Conservation (phyloP, 2,113 vertebrate species). For the Dipodomys merriami region DNA sequence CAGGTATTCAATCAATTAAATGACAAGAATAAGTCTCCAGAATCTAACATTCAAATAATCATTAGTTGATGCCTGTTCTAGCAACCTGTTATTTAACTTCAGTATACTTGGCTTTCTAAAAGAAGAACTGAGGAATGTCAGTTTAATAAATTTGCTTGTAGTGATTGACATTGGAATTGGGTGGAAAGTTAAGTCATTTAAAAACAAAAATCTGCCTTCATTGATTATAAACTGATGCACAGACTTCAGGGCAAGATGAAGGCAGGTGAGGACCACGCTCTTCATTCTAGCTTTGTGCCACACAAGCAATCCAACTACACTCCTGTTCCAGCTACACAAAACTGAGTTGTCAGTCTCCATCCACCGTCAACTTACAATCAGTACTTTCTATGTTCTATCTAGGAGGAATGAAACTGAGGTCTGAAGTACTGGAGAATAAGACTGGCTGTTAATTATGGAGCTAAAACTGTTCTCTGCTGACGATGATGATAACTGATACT, state of each 20-base stretch:
- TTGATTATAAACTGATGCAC: background rate
- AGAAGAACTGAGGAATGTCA: constrained; percentile 25
- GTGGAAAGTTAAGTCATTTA: background rate
- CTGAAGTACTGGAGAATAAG: background rate
- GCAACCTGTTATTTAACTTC: constrained; percentile 54
- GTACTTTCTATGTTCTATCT: background rate
- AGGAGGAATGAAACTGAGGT: background rate
- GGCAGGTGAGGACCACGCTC: background rate
- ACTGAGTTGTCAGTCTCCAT: background rate
- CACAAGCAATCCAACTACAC: background rate
- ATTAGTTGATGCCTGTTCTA: constrained; percentile 19
- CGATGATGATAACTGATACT: background rate
- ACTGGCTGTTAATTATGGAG: background rate
- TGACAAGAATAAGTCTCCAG: constrained; percentile 32
- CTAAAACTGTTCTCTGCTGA: background rate
- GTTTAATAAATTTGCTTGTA: constrained; percentile 30
- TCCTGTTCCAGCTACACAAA: background rate
- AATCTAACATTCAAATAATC: constrained; percentile 43
- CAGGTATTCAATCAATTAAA: constrained; percentile 45
- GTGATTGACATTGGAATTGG: constrained; percentile 15
- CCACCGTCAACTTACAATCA: background rate
- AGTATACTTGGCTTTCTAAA: constrained; percentile 33
- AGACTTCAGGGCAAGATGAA: background rate
- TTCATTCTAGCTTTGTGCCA: background rate
- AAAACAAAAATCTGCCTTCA: constrained; percentile 3